Evolutionary conservation across 2,113 vertebrate species (phyloP).

Genomic region (Cariama cristata): DNA sequence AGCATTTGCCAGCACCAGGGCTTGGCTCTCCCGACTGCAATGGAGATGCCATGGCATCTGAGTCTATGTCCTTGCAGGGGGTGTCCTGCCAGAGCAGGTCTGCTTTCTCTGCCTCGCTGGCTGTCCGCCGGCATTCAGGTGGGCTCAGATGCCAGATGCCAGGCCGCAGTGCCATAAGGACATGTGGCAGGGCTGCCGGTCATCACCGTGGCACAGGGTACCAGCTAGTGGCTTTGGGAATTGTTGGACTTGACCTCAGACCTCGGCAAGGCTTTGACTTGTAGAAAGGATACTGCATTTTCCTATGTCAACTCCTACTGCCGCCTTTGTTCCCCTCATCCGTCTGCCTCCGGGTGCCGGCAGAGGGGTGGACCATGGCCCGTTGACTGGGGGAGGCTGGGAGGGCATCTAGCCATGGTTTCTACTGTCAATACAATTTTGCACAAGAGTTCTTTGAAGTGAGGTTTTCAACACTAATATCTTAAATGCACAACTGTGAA

Average conservation of each 20-base stretch:
- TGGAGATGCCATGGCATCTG: neutral
- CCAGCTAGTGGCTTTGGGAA: slow-evolving; percentile 24
- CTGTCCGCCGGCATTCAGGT: neutral
- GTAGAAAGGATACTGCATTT: slow-evolving; percentile 56
- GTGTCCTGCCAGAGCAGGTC: neutral
- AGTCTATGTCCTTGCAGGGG: neutral
- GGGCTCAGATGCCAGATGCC: neutral
- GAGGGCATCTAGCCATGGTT: slow-evolving; percentile 41
- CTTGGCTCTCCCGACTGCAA: neutral
- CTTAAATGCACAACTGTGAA: slow-evolving; percentile 73
- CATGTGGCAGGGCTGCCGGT: neutral
- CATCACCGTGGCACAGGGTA: fast-evolving
- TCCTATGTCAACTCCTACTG: slow-evolving; percentile 4
- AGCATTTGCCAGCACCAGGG: fast-evolving
- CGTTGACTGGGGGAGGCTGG: neutral
- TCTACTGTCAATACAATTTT: slow-evolving; percentile 65
- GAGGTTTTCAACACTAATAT: slow-evolving; percentile 68
- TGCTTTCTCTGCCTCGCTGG: neutral
- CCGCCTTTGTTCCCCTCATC: neutral
- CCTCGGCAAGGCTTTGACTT: slow-evolving; percentile 46
- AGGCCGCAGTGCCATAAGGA: neutral
- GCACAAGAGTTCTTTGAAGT: slow-evolving; percentile 68
- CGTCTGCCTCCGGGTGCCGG: neutral
- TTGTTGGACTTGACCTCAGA: slow-evolving; percentile 27
- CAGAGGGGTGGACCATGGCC: neutral